Percentiles rank a stretch among this genome's conserved stretches.
Conservation (phyloP, 2,888 invertebrate species). For the Latrodectus hesperus region DNA sequence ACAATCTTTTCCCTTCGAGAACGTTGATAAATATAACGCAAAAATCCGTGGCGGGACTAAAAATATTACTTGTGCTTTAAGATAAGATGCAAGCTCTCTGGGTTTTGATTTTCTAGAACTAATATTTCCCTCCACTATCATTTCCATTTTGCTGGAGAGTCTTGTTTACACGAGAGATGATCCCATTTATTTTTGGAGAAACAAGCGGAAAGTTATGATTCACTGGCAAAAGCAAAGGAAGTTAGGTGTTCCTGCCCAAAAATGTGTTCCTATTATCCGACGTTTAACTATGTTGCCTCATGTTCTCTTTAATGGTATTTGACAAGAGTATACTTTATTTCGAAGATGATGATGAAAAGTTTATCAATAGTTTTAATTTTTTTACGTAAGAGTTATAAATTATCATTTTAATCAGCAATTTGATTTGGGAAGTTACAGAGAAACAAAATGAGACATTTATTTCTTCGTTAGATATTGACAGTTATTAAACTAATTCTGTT, state of each 20-base stretch:
- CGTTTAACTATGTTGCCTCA: slow-evolving; percentile 31
- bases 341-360: too few relatives aligned
- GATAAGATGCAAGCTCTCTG: slow-evolving; percentile 28
- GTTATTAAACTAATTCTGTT: too few relatives aligned
- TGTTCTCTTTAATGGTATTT: background rate
- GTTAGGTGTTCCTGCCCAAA: slow-evolving; percentile 3
- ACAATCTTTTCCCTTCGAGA: slow-evolving; percentile 39
- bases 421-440: too few relatives aligned
- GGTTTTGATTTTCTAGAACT: slow-evolving; percentile 28
- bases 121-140: slow-evolving; percentile 38
- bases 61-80: slow-evolving; percentile 34
- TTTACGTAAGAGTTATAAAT: too few relatives aligned
- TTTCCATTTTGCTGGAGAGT: slow-evolving; percentile 25
- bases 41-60: slow-evolving; percentile 41
- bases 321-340: too few relatives aligned
- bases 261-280: slow-evolving; percentile 48
- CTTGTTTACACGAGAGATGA: slow-evolving; percentile 57
- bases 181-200: slow-evolving; percentile 42
- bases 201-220: slow-evolving; percentile 36
- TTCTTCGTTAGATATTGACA: too few relatives aligned
- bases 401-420: too few relatives aligned
- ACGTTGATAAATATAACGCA: slow-evolving; percentile 63
- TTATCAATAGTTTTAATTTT: too few relatives aligned
- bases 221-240: slow-evolving; percentile 1
- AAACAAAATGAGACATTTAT: too few relatives aligned